Evolutionary conservation across 2,113 vertebrate genomes (phyloP), one percentile per base, ranked within the genome.

Genomic region (Albula glossodonta): DNA sequence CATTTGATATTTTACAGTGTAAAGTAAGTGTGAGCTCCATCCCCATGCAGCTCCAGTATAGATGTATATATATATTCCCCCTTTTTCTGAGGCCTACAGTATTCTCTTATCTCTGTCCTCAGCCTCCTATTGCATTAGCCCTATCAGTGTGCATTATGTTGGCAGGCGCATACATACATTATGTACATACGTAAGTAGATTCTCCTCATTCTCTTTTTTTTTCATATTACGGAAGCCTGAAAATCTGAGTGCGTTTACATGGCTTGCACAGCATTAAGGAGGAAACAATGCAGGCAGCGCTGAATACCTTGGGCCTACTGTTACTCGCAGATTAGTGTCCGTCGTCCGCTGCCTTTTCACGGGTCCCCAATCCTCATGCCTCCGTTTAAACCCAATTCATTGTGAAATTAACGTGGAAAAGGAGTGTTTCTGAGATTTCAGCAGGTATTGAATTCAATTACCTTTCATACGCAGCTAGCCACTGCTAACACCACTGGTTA

Each of bases 1-100:
- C 97, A 97, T 98, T 96, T 97, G 96, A 97, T 97, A 97, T 96
- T 96, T 97, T 96, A 96, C 95, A 93, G 92, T 90, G 92, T 89
- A 89, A 90, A 93, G 90, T 80, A 56, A 48, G 66, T 79, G 86
- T 56, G 60, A 8, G 48, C 22, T 82, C 31, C 51, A 25, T 74
- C 85, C n/a, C 57, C 70, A 31, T 31, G n/a, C 70, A 31, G 70
- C n/a, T 2, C 10, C 6, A 3, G 70, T 11, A n/a, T 2, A n/a
- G 4, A 31, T 74, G 2, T 74, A 31, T 41, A 4, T 5, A 15
- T 15, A 15, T 70, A 9, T 22, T 13, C n/a, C 25, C n/a, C 8
- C 70, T 11, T 74, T 10, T 74, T 74, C n/a, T 10, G 70, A 74
- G 70, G 70, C 25, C 70, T 74, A 31, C 70, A 74, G 70, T 74